Evolutionary conservation across 2,888 invertebrate genomes (phyloP), one percentile per base, ranked within the genome.

Genomic region (Ectemnius continuus): DNA sequence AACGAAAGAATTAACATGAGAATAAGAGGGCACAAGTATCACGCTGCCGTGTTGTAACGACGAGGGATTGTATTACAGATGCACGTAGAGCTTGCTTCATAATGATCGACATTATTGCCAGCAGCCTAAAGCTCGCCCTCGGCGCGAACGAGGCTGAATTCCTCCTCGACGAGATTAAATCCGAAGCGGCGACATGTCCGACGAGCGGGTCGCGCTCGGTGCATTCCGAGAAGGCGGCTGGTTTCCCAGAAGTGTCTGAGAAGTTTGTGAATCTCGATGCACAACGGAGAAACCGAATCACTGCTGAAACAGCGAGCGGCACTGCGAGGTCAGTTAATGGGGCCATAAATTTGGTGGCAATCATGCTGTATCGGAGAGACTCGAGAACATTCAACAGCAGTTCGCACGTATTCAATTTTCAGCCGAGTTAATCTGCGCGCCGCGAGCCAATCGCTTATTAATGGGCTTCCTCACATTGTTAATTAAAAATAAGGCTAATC

Each of bases 21-120:
- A 36, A 36, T 36, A 1, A 11, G 36, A 36, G 11, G 36, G 1
- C 36, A 8, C 36, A 36, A 6, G 36, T 8, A 36, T 6, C 1
- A 36, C 11, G 36, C 6, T 6, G 5, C 36, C 2, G 36, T 36
- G 11, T 8, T 36, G 36, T 11, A 36, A 36, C 2, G 11, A 36
- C 36, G 36, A 8, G 36, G 11, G 5, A 6, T 36, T 36, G 8
- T 36, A 8, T 48, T 26, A 14, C 59, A 89, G 89, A 86, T 70
- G 85, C 84, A 57, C 79, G 84, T 11, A 82, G 73, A 80, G 82
- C 76, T 20, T 89, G 89, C 68, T 82, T 80, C 67, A 36, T 76
- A 5, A 26, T 84, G 16, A 86, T 89, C 45, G 88, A 89, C 61
- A 61, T 84, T 2, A 72, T 86, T 0, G 87, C 89, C 8, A 74